Base-by-base conservation (phyloP, 2,113 vertebrate genomes). In the Mustela lutreola region DNA sequence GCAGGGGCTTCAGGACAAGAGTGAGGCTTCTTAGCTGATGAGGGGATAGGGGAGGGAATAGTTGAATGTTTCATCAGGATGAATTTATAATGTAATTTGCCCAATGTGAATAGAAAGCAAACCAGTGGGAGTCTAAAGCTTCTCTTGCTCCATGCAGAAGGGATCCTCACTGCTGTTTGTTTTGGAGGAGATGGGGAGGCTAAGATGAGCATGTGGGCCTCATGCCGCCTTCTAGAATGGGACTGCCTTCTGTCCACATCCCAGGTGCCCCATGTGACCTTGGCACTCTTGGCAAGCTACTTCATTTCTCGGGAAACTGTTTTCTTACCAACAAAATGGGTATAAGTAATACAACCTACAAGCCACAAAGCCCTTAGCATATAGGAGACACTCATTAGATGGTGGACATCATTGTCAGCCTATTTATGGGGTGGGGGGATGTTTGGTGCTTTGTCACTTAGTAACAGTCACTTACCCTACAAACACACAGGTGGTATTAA, bases 31-130 rank as follows among this genome's bases (percentile, higher is more conserved):
- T 98, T 96, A 65, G 63, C 98, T 98, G 58, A 92, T 21, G 45
- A 42, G 12, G 26, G 42, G 75, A 1, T 8, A 15, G 42, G 92
- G 50, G 26, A 95, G 36, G 89, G 86, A 71, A 80, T 79, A 94
- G 31, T 87, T 22, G 18, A 19, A 0, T 86, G 90, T 62, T 96
- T 81, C 93, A 97, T 97, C 81, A 93, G 88, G 70, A 75, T 87
- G 95, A 85, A 63, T 60, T 84, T 86, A 83, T 75, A 56, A 85
- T 89, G 4, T 42, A 71, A 98, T 70, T 91, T 56, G 39, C 58
- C n/a, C 76, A 89, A 42, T 84, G 88, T 80, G 87, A 94, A 76
- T 90, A 86, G 95, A 96, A 92, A 83, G 93, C 92, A 84, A 97
- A 10, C 50, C 95, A 91, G 81, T 15, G 58, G 94, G 76, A 58